These are phyloP conservation scores for Anableps anableps DNA, from an alignment of 2,797 vertebrate species.

Conservation along the genomic window DNA sequence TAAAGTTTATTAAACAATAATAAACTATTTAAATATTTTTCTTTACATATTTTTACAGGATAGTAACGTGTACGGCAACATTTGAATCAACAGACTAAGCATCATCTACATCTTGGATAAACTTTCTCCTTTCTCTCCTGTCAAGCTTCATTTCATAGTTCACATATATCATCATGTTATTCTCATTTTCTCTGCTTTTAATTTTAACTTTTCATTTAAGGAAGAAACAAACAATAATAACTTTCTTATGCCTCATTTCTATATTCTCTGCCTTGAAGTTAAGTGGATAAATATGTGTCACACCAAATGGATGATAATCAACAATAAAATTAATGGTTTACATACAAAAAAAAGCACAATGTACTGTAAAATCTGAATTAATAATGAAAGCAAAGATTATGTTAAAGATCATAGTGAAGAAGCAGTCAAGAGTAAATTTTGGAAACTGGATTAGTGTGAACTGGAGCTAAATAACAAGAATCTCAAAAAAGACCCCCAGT, in stretches of 20 bases:
- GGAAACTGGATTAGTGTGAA: no score
- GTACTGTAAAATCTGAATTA: no score
- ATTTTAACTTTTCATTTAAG: background rate
- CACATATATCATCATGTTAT: background rate
- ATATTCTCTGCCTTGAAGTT: background rate
- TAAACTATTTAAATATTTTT: background rate
- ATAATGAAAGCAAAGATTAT: no score
- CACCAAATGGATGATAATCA: background rate
- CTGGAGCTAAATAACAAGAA: no score
- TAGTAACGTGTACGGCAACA: slow-evolving; percentile 9
- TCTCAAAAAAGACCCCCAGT: no score
- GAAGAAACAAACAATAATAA: background rate
- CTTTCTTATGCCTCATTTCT: background rate
- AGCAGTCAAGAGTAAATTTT: no score
- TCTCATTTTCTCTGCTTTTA: background rate
- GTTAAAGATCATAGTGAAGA: no score
- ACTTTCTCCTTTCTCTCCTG: background rate
- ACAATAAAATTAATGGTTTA: background rate
- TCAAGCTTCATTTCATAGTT: background rate
- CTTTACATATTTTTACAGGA: slow-evolving; percentile 23
- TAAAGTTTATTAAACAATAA: background rate
- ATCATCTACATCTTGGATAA: background rate
- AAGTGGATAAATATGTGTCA: background rate
- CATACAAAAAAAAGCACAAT: background rate
- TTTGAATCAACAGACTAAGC: slow-evolving; percentile 9